Evolutionary conservation across 2,113 vertebrate genomes (phyloP).

Genomic region (Nycticorax nycticorax): DNA sequence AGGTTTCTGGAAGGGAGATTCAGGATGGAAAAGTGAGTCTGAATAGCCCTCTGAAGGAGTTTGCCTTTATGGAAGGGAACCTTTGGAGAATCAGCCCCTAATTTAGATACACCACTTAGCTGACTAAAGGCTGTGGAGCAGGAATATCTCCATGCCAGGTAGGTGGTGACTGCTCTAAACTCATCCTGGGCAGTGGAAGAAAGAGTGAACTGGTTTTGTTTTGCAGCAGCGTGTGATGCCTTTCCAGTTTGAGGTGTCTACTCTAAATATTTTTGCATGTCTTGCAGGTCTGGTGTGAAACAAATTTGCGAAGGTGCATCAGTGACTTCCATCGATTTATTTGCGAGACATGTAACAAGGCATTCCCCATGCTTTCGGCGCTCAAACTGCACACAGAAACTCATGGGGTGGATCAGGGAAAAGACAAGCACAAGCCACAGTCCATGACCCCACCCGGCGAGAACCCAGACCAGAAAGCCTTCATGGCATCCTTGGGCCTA

Average conservation of each 20-base stretch:
- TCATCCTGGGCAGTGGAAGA: neutral
- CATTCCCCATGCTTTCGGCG: slow-evolving; percentile 89
- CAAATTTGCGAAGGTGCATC: slow-evolving; percentile 90
- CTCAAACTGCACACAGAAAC: slow-evolving; percentile 86
- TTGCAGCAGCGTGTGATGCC: neutral
- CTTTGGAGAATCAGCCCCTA: neutral
- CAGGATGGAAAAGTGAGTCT: neutral
- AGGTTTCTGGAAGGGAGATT: neutral
- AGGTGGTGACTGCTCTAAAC: neutral
- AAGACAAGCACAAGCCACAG: slow-evolving; percentile 54
- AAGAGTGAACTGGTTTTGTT: neutral
- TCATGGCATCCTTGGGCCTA: slow-evolving; percentile 88
- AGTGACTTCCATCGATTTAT: slow-evolving; percentile 93
- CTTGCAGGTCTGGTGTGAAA: slow-evolving; percentile 95
- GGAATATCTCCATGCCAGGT: neutral
- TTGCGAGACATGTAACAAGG: slow-evolving; percentile 92
- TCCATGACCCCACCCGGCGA: neutral
- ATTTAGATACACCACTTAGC: neutral
- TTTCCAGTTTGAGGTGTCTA: neutral
- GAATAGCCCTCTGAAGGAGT: neutral
- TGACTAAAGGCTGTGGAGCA: neutral
- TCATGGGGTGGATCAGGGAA: slow-evolving; percentile 59
- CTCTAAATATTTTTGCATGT: neutral
- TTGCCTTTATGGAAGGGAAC: neutral
- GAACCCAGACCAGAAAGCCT: slow-evolving; percentile 77